A percentile compares a stretch with the other conserved stretches of the same genome.
Conservation (phyloP, 2,888 invertebrate genomes). For the Oscheius sp. region DNA sequence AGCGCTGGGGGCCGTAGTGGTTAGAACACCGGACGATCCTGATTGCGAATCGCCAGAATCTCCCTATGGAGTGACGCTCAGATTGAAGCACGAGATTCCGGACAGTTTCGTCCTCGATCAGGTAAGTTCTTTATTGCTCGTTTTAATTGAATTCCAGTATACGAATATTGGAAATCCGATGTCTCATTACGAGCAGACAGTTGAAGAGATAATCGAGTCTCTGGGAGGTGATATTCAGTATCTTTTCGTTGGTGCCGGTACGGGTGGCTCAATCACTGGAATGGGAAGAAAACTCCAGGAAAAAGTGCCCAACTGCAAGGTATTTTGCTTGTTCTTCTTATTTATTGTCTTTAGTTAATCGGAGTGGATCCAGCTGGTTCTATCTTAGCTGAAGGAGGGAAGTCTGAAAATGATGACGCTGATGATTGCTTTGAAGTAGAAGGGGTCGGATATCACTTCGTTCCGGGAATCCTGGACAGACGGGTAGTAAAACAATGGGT, state of each 20-base stretch:
- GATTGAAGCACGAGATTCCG: conserved; percentile 86
- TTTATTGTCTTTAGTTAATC: conserved; percentile 45
- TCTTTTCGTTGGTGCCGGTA: conserved; percentile 82
- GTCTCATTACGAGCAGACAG: conserved; percentile 96
- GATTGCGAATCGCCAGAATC: conserved; percentile 84
- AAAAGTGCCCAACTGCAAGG: conserved; percentile 55
- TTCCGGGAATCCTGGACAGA: conserved; percentile 85
- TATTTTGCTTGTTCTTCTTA: not conserved
- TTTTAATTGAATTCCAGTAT: conserved; percentile 75
- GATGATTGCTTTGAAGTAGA: conserved; percentile 83
- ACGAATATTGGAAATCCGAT: conserved; percentile 93
- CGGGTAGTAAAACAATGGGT: conserved; percentile 78
- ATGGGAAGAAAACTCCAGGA: conserved; percentile 78
- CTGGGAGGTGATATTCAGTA: conserved; percentile 78
- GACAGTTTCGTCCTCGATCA: conserved; percentile 92
- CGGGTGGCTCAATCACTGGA: conserved; percentile 96
- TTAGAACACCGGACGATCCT: conserved; percentile 93
- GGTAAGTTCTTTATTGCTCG: conserved; percentile 76
- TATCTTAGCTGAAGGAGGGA: conserved; percentile 79
- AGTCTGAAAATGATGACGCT: conserved; percentile 77
- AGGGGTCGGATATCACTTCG: conserved; percentile 95
- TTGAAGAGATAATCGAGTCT: conserved; percentile 89
- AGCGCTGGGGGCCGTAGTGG: conserved; percentile 92
- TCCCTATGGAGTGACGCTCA: conserved; percentile 86
- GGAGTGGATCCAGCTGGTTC: conserved; percentile 77